Conservation (phyloP, 2,888 invertebrate genomes). For the Troides oblongomaculatus region DNA sequence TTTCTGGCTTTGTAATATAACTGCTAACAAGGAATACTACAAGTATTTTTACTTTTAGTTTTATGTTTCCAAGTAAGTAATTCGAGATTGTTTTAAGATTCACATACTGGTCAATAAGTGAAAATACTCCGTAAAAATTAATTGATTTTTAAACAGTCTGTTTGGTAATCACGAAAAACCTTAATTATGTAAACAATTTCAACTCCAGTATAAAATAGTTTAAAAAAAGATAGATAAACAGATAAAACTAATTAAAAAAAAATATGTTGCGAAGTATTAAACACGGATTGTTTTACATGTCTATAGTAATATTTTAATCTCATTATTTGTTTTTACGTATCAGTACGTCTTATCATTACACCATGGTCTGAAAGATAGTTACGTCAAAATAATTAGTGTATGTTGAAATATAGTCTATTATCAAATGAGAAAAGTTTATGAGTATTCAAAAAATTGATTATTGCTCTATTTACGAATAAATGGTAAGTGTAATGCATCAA, state of each 20-base stretch:
- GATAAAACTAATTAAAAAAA: too few species aligned
- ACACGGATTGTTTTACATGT: constrained; percentile 1
- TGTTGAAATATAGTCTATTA: background rate
- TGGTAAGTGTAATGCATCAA: background rate
- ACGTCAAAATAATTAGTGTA: constrained; percentile 21
- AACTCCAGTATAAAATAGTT: background rate
- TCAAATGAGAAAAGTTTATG: background rate
- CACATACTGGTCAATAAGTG: background rate
- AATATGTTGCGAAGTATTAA: background rate
- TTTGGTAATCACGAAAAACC: background rate
- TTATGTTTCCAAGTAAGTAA: too few species aligned
- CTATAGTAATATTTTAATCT: constrained; percentile 10
- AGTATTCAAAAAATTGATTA: background rate
- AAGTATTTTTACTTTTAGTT: too few species aligned
- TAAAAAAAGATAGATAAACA: background rate
- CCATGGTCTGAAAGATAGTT: background rate
- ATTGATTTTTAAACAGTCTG: too few species aligned
- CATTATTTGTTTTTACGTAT: constrained; percentile 26
- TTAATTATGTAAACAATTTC: background rate
- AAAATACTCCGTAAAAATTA: too few species aligned
- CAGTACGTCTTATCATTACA: constrained; percentile 5
- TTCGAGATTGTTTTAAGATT: too few species aligned
- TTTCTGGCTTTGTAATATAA: too few species aligned
- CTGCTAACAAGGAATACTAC: too few species aligned
- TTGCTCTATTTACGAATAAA: background rate